These are phyloP conservation scores for Hippoglossus stenolepis DNA, from an alignment of 2,113 vertebrate genomes.

Conservation along the genomic window DNA sequence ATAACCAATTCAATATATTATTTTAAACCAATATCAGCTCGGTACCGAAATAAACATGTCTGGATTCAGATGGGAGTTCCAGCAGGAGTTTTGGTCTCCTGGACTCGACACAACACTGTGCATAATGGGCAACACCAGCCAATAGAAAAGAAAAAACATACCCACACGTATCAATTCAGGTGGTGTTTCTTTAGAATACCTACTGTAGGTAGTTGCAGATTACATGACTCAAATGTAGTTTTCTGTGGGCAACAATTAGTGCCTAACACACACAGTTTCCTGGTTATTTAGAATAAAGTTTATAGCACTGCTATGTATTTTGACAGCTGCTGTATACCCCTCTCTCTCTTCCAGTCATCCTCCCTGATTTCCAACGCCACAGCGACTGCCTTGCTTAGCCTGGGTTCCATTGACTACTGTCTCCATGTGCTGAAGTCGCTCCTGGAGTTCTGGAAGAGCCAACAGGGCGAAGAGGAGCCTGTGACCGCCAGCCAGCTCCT, in stretches of 20 bases:
- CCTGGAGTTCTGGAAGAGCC: conserved; percentile 97
- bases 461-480: conserved; percentile 95
- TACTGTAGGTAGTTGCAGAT: too few species aligned
- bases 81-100: background rate
- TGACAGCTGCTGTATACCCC: conserved; percentile 2
- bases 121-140: background rate
- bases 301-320: background rate
- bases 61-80: too few species aligned
- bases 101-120: background rate
- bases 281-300: background rate
- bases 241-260: background rate
- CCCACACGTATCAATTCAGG: too few species aligned
- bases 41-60: too few species aligned
- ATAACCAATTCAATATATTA: background rate
- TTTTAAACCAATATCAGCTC: too few species aligned
- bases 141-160: background rate
- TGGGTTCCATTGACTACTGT: conserved; percentile 96
- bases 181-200: too few species aligned
- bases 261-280: background rate
- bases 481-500: conserved; percentile 92
- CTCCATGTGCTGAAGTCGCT: conserved; percentile 95
- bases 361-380: conserved; percentile 98
- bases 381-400: conserved; percentile 93
- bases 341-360: conserved; percentile 86
- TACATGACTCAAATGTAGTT: too few species aligned